Percentiles rank a stretch among this genome's conserved stretches.
Conservation (phyloP, 2,888 invertebrate species). For the Heliothis peltigera region DNA sequence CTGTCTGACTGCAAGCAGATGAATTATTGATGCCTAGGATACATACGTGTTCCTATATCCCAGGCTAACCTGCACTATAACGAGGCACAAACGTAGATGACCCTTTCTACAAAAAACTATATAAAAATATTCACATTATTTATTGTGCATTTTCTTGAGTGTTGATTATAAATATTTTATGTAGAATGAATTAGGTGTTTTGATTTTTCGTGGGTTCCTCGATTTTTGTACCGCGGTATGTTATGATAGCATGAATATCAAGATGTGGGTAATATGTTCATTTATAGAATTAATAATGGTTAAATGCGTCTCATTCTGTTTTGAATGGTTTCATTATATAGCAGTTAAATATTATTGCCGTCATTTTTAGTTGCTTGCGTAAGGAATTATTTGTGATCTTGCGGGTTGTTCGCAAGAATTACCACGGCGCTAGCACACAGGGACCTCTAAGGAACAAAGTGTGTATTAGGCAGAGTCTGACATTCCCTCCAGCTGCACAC, state of each 20-base stretch:
- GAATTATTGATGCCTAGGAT: constrained; percentile 84
- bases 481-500: too few species aligned
- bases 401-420: too few species aligned
- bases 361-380: background rate
- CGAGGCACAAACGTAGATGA: constrained; percentile 53
- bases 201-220: constrained; percentile 1
- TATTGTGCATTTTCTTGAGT: background rate
- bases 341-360: background rate
- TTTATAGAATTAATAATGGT: constrained; percentile 77
- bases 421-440: too few species aligned
- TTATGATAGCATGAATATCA: constrained; percentile 69
- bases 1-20: constrained; percentile 78
- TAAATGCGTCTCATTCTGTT: constrained; percentile 64
- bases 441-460: too few species aligned
- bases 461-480: too few species aligned
- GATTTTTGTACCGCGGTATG: constrained; percentile 63
- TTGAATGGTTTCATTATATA: constrained; percentile 62
- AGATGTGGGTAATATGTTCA: constrained; percentile 75
- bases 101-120: background rate
- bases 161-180: background rate
- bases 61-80: constrained; percentile 67
- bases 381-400: background rate
- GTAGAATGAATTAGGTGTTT: background rate
- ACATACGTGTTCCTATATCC: constrained; percentile 81
- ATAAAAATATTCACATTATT: background rate